phyloP scores from a whole-genome alignment of 2,888 invertebrate genomes.

The Machimus atricapillus region DNA sequence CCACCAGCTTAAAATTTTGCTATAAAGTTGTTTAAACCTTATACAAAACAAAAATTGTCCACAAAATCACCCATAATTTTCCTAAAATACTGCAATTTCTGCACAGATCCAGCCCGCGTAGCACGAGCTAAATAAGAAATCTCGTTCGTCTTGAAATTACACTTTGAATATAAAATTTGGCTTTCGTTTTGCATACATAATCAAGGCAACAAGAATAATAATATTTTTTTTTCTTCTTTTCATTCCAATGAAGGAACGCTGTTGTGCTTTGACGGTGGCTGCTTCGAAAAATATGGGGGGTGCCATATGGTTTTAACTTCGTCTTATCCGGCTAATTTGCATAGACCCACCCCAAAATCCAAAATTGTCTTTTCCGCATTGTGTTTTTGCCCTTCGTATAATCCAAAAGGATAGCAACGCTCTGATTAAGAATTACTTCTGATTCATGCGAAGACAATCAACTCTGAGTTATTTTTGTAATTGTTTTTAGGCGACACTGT shows the following conservation, averaged over 20 bases:
- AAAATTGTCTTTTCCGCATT: slow-evolving; percentile 24
- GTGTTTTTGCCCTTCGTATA: not conserved
- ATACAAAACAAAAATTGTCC: not conserved
- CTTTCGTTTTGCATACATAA: slow-evolving; percentile 41
- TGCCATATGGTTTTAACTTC: slow-evolving; percentile 41
- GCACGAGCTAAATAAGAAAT: slow-evolving; percentile 16
- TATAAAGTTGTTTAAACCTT: not conserved
- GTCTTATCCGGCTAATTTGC: slow-evolving; percentile 31
- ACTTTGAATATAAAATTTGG: slow-evolving; percentile 40
- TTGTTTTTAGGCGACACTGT: not conserved
- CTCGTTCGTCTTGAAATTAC: slow-evolving; percentile 15
- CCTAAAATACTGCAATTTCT: not conserved
- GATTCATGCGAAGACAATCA: not conserved
- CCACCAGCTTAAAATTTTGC: not conserved
- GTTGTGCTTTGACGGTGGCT: not conserved
- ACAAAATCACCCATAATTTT: not conserved
- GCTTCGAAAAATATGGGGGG: slow-evolving; percentile 28
- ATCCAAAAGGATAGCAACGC: not conserved
- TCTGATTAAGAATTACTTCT: slow-evolving; percentile 18
- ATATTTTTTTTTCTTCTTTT: slow-evolving; percentile 5
- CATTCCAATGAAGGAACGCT: not conserved
- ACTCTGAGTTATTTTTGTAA: not conserved
- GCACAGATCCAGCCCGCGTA: not conserved
- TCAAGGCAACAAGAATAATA: slow-evolving; percentile 30
- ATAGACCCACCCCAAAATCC: not conserved